Base-by-base conservation (phyloP, 35 echinoderm and acorn worm species). In the Ophiothrix spiculata region DNA sequence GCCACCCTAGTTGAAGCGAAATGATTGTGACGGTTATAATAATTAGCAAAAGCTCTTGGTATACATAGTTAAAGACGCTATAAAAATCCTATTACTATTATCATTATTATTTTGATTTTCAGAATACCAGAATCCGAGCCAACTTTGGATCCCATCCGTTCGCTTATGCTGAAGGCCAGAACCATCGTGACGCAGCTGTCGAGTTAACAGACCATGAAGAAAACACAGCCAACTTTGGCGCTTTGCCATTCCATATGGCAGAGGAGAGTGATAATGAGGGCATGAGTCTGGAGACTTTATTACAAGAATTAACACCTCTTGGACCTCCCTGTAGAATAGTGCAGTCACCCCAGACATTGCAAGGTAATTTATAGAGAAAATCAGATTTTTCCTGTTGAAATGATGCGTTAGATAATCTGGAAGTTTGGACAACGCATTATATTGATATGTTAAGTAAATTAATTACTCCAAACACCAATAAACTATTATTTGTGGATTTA, bases 111-210 rank as follows among this genome's bases (percentile, higher is more conserved):
- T 60, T 28, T 36, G 36, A 40, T 32, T 31, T 19, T 11, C 75
- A 93, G 92, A 93, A 93, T 78, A 93, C 92, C 0, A 75, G 87
- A 45, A 83, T 93, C 13, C 56, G 92, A 64, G 92, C 87, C 81
- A 93, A 93, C 82, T 93, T 93, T 77, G 92, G 92, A 23, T 84
- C 82, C 14, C 87, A 87, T 14, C 81, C 92, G 28, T 93, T 93
- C 40, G 87, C 87, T 39, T 86, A 93, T 23, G 92, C 87, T 8
- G 92, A 93, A 39, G 92, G 92, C 31, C 83, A 79, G 10, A 76
- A 87, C 49, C 92, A 93, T 77, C 87, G 84, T 41, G 86, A 88
- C 10, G 82, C 92, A 6, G 87, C 92, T 0, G 80, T 89, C 17
- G 92, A 89, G 38, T 83, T 81, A 25, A 87, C 83, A 1, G 92